These are phyloP conservation scores for Malthinus flaveolus DNA, from an alignment of 2,888 invertebrate species.

Conservation along the genomic window DNA sequence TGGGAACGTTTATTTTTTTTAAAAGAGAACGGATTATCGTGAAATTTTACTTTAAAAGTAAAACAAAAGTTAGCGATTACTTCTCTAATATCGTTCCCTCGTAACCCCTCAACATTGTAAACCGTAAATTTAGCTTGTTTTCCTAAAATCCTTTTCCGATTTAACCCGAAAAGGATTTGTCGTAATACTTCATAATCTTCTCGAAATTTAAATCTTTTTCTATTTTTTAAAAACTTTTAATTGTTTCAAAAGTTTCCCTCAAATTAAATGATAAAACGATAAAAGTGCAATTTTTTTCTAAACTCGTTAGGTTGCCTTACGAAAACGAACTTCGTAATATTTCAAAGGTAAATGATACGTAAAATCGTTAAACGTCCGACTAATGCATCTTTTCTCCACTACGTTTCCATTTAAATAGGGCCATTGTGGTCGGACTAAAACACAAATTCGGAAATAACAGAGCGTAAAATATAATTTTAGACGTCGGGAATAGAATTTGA, in stretches of 20 bases:
- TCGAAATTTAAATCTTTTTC: slow-evolving; percentile 5
- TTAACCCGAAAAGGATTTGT: slow-evolving; percentile 12
- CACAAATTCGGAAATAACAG: slow-evolving; percentile 29
- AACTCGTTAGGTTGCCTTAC: slow-evolving; percentile 10
- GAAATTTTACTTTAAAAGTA: not conserved
- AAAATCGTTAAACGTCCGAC: slow-evolving; percentile 9
- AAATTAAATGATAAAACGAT: slow-evolving; percentile 1
- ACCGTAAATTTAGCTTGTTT: slow-evolving; percentile 20
- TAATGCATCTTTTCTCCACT: no score
- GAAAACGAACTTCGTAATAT: slow-evolving; percentile 20
- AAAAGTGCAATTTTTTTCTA: not conserved
- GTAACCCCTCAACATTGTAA: slow-evolving; percentile 4
- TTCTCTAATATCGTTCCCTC: slow-evolving; percentile 1
- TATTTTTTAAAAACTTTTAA: not conserved
- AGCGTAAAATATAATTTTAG: no score
- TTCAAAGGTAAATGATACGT: slow-evolving; percentile 31
- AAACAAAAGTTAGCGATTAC: slow-evolving; percentile 2
- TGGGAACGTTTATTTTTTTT: not conserved
- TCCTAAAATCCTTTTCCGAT: slow-evolving; percentile 19
- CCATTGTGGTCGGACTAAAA: no score
- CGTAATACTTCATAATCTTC: slow-evolving; percentile 3
- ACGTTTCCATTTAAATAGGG: no score
- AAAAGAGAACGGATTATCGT: not conserved
- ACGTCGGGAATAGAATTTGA: no score
- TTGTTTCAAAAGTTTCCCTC: not conserved